Percentiles rank a stretch among this genome's conserved stretches.
Evolutionary conservation across 2,113 vertebrate species (phyloP).

Genomic region (Caracal caracal): DNA sequence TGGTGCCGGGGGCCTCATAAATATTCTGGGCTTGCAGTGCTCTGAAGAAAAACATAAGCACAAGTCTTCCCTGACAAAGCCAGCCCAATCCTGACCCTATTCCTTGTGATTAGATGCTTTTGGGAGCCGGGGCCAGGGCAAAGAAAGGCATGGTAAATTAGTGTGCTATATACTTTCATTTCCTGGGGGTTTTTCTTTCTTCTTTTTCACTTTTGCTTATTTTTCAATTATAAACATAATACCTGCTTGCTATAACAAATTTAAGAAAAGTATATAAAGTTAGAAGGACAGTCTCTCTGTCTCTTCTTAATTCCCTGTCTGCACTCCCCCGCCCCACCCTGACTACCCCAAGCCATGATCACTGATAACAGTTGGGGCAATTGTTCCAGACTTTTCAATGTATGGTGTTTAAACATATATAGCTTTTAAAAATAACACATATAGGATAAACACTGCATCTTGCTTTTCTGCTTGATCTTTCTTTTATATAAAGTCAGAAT

Average conservation of each 20-base stretch:
- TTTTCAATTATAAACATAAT: slow-evolving; percentile 43
- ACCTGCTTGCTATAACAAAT: neutral
- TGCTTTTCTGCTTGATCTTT: neutral
- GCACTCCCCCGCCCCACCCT: neutral
- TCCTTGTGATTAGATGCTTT: neutral
- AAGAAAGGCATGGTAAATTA: neutral
- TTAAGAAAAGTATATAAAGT: neutral
- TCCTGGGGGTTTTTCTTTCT: neutral
- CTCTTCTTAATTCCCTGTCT: neutral
- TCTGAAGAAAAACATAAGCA: neutral
- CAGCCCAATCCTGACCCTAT: neutral
- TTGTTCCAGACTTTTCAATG: neutral
- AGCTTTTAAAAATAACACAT: neutral
- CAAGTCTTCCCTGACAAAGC: neutral
- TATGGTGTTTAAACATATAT: neutral
- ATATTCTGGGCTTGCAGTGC: neutral
- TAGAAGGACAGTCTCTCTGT: slow-evolving; percentile 19
- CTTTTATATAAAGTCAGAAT: slow-evolving; percentile 39
- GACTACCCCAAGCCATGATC: fast-evolving
- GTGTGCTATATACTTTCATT: neutral
- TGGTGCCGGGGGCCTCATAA: neutral
- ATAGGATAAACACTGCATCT: neutral
- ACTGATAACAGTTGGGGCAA: neutral
- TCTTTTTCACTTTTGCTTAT: neutral
- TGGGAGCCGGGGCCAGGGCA: neutral